Percentiles rank a stretch among this genome's conserved stretches.
Conservation (phyloP, 2,797 vertebrate species). For the Neostethus bicornis region DNA sequence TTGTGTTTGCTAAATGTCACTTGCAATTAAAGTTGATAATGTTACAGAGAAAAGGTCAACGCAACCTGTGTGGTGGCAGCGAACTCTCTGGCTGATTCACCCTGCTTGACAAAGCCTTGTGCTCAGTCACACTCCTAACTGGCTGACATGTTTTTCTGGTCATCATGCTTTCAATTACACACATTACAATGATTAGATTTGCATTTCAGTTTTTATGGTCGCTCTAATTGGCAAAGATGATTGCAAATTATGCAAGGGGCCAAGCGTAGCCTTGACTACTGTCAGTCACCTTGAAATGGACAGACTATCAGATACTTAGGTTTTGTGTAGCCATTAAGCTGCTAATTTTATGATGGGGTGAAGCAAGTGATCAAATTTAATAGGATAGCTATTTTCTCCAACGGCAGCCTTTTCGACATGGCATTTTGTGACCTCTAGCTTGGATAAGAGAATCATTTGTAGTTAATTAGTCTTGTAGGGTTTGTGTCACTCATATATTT, state of each 20-base stretch:
- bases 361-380: constrained; percentile 77
- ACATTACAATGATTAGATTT: constrained; percentile 83
- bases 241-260: constrained; percentile 78
- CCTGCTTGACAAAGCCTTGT: constrained; percentile 34
- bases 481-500: constrained; percentile 67
- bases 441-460: constrained; percentile 68
- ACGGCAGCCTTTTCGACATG: constrained; percentile 55
- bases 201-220: constrained; percentile 77
- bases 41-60: constrained; percentile 81
- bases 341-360: constrained; percentile 74
- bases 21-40: constrained; percentile 84
- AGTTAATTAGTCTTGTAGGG: constrained; percentile 70
- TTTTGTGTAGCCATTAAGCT: constrained; percentile 62
- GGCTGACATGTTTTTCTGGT: constrained; percentile 71
- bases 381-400: constrained; percentile 64
- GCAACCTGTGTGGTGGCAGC: constrained; percentile 57
- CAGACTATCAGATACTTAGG: constrained; percentile 48
- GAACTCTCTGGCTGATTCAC: constrained; percentile 59
- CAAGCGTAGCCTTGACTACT: constrained; percentile 48
- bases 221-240: constrained; percentile 82
- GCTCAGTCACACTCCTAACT: constrained; percentile 67
- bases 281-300: constrained; percentile 81
- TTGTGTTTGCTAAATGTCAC: constrained; percentile 84
- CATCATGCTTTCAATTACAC: constrained; percentile 82
- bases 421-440: constrained; percentile 77